Evolutionary conservation across 2,113 vertebrate species (phyloP).

Genomic region (Clarias batrachus): DNA sequence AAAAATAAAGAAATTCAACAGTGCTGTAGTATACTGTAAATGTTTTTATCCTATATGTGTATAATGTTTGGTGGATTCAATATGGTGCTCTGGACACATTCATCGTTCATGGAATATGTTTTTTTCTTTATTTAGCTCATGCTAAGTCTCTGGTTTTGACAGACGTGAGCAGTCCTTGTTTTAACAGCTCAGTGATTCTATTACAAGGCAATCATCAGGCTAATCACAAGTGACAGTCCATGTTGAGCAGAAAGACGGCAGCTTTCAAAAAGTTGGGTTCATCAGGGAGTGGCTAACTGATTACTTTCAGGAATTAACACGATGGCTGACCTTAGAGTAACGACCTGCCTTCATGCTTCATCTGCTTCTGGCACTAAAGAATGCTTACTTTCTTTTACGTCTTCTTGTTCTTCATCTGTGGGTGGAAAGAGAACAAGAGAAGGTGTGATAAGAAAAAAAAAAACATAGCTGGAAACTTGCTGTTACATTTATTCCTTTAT

Average conservation of each 20-base stretch:
- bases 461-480: neutral
- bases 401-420: constrained; percentile 60
- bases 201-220: constrained; percentile 64
- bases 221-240: constrained; percentile 68
- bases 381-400: constrained; percentile 37
- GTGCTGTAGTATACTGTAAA: too few species aligned
- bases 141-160: constrained; percentile 10
- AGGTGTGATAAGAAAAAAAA: constrained; percentile 1
- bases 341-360: constrained; percentile 34
- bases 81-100: neutral
- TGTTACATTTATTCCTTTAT: neutral
- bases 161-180: constrained; percentile 28
- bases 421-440: constrained; percentile 15
- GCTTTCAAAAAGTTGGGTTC: constrained; percentile 52
- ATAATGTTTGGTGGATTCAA: neutral
- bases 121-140: neutral
- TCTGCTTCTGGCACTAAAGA: constrained; percentile 21
- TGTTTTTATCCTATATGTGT: neutral
- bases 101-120: constrained; percentile 9
- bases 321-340: constrained; percentile 46
- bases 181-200: constrained; percentile 69
- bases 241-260: constrained; percentile 57
- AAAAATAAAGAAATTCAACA: too few species aligned
- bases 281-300: constrained; percentile 67
- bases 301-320: constrained; percentile 69